Base-by-base conservation (phyloP, 1,140 invertebrate species). In the Pogonognathellus flavescens region DNA sequence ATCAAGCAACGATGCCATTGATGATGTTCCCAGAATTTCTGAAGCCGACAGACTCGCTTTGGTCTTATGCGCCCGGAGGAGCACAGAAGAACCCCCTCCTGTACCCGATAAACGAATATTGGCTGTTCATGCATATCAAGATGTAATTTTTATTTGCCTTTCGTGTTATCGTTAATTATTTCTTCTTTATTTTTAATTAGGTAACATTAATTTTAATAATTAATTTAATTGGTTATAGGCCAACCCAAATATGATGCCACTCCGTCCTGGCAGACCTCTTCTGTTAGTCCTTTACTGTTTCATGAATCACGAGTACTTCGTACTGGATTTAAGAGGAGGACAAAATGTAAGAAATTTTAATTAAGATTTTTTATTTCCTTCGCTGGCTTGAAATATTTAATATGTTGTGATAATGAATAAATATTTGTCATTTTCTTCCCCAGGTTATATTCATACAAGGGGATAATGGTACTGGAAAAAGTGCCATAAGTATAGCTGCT, bases 401-500 rank as follows among this genome's bases (percentile, higher is more conserved):
- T n/a, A n/a, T n/a, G n/a, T n/a, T n/a, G n/a, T n/a, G n/a, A n/a
- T n/a, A n/a, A n/a, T n/a, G n/a, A n/a, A n/a, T 20, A 10, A 20
- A 20, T 4, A 14, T 22, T 31, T 66, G 8, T 14, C 5, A 25
- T 0, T 66, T 1, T 55, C 1, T 10, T 11, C 2, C 14, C 4
- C 11, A 66, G 62, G 25, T 66, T 22, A 66, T 25, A 14, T 66
- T 14, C 62, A 66, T 66, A 0, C 14, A 20, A 1, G 62, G 62
- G 25, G 22, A 22, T 10, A 66, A 66, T 25, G 62, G 62, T 25
- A 22, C 62, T 66, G 62, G 62, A 14, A 66, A 66, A 25, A 66
- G 62, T 25, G 62, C 62, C 3, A 25, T 66, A 14, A 66, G 62
- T 6, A 25, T 25, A 66, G 62, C 62, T 14, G 25, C 25, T 5